phyloP scores from a whole-genome alignment of 2,797 vertebrate genomes.

The Chrysocyon brachyurus region DNA sequence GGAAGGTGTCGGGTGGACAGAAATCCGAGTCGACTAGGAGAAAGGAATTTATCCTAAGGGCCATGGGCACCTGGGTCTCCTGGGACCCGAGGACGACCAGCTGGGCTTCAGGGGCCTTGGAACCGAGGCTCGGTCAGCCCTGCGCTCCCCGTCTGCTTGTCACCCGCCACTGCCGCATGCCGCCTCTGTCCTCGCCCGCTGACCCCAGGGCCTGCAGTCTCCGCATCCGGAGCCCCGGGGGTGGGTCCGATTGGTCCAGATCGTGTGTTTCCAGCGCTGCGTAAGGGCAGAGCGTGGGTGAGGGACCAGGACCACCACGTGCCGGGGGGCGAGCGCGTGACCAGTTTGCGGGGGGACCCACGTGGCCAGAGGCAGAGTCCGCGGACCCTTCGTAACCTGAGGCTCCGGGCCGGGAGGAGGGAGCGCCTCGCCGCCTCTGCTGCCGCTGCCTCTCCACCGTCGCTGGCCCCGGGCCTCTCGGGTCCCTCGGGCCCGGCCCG shows the following conservation, averaged over 20 bases:
- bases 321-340: background rate
- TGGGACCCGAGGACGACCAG: background rate
- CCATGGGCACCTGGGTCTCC: background rate
- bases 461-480: no score
- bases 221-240: background rate
- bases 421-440: background rate
- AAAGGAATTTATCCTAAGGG: background rate
- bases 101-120: background rate
- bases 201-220: background rate
- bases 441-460: background rate
- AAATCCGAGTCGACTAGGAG: background rate
- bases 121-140: background rate
- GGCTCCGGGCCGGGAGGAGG: background rate
- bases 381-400: no score
- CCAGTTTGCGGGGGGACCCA: background rate
- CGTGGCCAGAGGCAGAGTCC: background rate
- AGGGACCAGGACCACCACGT: background rate
- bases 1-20: background rate
- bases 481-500: no score
- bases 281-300: background rate
- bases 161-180: background rate
- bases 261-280: background rate
- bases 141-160: background rate
- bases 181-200: background rate
- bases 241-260: background rate